These are phyloP conservation scores for Agapetus fuscipes DNA, from an alignment of 2,888 invertebrate species.

Conservation along the genomic window DNA sequence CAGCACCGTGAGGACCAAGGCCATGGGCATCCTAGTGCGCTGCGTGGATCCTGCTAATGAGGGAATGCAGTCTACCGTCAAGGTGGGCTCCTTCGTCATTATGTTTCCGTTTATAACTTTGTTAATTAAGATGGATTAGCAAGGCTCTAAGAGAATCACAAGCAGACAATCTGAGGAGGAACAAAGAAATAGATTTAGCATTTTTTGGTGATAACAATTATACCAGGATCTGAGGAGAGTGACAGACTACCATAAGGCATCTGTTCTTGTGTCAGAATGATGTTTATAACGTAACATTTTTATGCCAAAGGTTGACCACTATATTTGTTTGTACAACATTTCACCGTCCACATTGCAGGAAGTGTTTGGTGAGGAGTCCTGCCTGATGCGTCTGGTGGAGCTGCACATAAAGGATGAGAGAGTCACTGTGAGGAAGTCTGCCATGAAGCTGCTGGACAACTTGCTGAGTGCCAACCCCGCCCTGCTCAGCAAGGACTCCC, in stretches of 20 bases:
- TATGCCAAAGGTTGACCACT: slow-evolving; percentile 24
- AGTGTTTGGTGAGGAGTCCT: slow-evolving; percentile 28
- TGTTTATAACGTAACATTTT: too few species aligned
- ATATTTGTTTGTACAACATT: not conserved
- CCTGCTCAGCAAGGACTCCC: slow-evolving; percentile 14
- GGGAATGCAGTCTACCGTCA: slow-evolving; percentile 6
- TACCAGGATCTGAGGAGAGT: too few species aligned
- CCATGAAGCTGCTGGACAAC: slow-evolving; percentile 31
- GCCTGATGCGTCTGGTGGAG: slow-evolving; percentile 31
- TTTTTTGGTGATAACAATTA: too few species aligned
- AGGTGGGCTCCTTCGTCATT: slow-evolving; percentile 7
- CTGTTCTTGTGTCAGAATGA: too few species aligned
- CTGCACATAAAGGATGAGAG: slow-evolving; percentile 37
- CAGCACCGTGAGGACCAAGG: slow-evolving; percentile 51
- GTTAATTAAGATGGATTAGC: too few species aligned
- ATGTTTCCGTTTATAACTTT: too few species aligned
- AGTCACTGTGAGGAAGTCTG: slow-evolving; percentile 35
- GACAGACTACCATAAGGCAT: too few species aligned
- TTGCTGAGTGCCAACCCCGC: slow-evolving; percentile 24
- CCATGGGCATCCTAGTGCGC: slow-evolving; percentile 47
- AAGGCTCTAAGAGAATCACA: too few species aligned
- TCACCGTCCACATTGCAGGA: slow-evolving; percentile 24
- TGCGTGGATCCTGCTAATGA: slow-evolving; percentile 29
- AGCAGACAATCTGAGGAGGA: too few species aligned
- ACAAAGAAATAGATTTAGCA: too few species aligned